Evolutionary conservation across 2,888 invertebrate genomes (phyloP), one percentile per base, ranked within the genome.

Genomic region (Mythimna lalbum): DNA sequence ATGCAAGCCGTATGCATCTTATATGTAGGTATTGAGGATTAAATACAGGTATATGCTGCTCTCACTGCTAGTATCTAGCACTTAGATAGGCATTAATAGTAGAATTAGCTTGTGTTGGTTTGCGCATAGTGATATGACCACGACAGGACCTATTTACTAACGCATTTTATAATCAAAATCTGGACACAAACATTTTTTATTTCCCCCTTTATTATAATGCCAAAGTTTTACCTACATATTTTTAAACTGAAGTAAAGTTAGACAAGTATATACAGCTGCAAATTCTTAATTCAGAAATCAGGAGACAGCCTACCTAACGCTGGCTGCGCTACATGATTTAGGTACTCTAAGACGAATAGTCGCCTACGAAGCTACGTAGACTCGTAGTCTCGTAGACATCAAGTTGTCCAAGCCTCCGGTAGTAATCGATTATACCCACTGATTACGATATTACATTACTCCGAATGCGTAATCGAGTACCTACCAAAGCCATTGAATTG

Each of bases 1-100:
- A 82, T 86, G 86, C 85, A 87, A 86, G 82, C 76, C 72, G 50
- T 68, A 72, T 81, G 68, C 67, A 68, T 57, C 68, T 36, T n/a
- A 14, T 6, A 52, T 0, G 7, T 23, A 60, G 43, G 36, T 9
- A 55, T 31, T 50, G 4, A 1, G 47, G 21, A n/a, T 31, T 27
- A 36, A 14, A 43, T 43, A 53, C 1, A 62, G n/a, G 19, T 43
- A 33, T 23, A 19, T 27, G 21, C 21, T 36, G 59, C 73, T 78
- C 60, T 60, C 55, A 55, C 49, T 43, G n/a, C 21, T 39, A 21
- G 23, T 39, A 19, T 14, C 12, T 31, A 47, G 4, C 39, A 9
- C 12, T 50, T 21, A 57, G 23, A 19, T 49, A 49, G 17, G 10
- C 14, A 23, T n/a, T 19, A 39, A 2, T 17, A 17, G 19, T 5